Base-by-base conservation (phyloP, 1,140 invertebrate genomes). In the Neocloeon triangulifer region DNA sequence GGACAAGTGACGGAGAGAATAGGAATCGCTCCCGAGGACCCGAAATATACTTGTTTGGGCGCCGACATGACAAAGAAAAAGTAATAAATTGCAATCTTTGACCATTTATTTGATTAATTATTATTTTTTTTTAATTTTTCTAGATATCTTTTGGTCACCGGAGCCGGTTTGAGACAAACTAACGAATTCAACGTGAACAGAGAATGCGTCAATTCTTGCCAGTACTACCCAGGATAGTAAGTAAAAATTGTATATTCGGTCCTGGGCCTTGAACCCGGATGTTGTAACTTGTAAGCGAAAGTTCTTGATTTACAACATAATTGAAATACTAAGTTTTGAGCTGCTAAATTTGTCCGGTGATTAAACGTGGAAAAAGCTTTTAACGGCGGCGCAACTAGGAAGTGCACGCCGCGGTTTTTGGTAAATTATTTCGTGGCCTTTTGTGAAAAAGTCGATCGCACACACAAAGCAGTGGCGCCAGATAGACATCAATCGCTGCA, bases 171-270 rank as follows among this genome's bases (percentile, higher is more conserved):
- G 9, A 43, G 48, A 29, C 40, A 54, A 18, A 30, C 39, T 8
- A 39, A 40, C 39, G 39, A 34, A 6, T 40, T 36, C 5, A 13
- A 12, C 5, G 36, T 41, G 3, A 50, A 53, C 33, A 44, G 59
- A 39, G 37, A 47, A 36, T 66, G 63, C 41, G 55, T 62, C 4
- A 31, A 35, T n/a, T 51, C 50, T 32, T 67, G 62, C 41, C 44
- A 40, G 19, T 32, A 30, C 21, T 49, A 48, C 34, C 35, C 8
- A 19, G 46, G 50, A 33, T 49, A 51, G 58, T 61, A 46, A 58
- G 56, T 58, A 38, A 33, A 28, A 33, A n/a, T 20, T 28, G 17
- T 41, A 29, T n/a, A n/a, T n/a, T n/a, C n/a, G n/a, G n/a, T n/a
- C n/a, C n/a, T n/a, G n/a, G n/a, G n/a, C n/a, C n/a, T n/a, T n/a